Conservation (phyloP, 2,113 vertebrate genomes). For the Cephalophus harveyi region DNA sequence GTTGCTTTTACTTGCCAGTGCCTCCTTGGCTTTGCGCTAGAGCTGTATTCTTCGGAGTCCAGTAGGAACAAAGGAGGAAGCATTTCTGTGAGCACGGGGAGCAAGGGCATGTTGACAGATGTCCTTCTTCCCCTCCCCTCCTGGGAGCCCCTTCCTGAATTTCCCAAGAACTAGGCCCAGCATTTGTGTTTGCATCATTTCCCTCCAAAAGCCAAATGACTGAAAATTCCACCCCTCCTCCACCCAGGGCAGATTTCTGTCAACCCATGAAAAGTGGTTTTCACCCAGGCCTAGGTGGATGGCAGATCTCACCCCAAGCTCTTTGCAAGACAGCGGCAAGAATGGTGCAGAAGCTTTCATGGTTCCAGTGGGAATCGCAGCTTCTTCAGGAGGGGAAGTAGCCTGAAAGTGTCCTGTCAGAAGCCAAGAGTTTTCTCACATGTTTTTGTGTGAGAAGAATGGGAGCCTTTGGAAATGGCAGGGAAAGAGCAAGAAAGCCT, state of each 20-base stretch:
- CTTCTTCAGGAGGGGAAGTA: background rate
- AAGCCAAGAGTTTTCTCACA: background rate
- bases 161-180: conserved; percentile 68
- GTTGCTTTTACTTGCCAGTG: conserved; percentile 75
- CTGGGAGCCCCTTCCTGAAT: conserved; percentile 70
- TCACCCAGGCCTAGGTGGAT: background rate
- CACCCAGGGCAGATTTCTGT: conserved; percentile 47
- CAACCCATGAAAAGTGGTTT: conserved; percentile 68
- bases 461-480: background rate
- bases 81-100: conserved; percentile 40
- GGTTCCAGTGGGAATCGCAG: background rate
- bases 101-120: conserved; percentile 71
- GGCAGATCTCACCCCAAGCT: conserved; percentile 45
- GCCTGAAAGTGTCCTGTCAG: background rate
- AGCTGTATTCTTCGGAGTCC: conserved; percentile 78
- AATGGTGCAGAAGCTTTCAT: background rate
- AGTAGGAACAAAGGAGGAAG: conserved; percentile 77
- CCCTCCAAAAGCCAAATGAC: conserved; percentile 60
- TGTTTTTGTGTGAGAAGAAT: background rate
- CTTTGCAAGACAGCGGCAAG: background rate
- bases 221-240: conserved; percentile 41
- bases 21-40: conserved; percentile 77
- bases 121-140: conserved; percentile 50
- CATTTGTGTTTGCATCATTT: conserved; percentile 69
- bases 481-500: background rate